Evolutionary conservation across 2,113 vertebrate species (phyloP).

Genomic region (Gymnocephalus cernua): DNA sequence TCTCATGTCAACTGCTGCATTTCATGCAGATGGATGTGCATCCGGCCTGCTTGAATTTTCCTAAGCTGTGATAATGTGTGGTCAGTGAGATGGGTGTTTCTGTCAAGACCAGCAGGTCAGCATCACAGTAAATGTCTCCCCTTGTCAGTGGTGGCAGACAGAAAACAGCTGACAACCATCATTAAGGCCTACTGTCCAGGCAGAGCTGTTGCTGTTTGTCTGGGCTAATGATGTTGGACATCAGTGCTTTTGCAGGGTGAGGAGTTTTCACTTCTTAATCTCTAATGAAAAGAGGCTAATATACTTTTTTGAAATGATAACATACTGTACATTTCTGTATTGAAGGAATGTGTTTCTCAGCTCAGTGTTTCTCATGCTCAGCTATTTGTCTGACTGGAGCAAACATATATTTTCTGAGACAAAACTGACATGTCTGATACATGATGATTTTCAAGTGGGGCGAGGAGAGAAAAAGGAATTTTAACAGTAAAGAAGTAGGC

Average conservation of each 20-base stretch:
- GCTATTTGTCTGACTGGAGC: background rate
- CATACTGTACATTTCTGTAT: background rate
- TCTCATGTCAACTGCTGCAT: conserved; percentile 48
- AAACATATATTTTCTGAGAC: background rate
- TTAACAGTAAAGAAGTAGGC: conserved; percentile 3
- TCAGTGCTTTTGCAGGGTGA: conserved; percentile 20
- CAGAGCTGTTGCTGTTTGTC: conserved; percentile 25
- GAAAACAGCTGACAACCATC: conserved; percentile 64
- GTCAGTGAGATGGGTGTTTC: conserved; percentile 34
- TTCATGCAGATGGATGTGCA: conserved; percentile 51
- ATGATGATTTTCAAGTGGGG: conserved; percentile 12
- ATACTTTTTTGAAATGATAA: conserved; percentile 5
- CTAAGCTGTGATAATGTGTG: conserved; percentile 40
- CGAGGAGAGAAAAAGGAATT: conserved; percentile 24
- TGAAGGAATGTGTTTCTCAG: background rate
- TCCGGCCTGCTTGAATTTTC: conserved; percentile 46
- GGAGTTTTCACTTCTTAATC: background rate
- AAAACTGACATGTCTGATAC: background rate
- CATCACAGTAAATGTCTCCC: conserved; percentile 60
- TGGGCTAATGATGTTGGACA: conserved; percentile 36
- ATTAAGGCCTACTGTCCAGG: conserved; percentile 2
- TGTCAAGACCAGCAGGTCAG: conserved; percentile 60
- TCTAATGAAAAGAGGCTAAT: background rate
- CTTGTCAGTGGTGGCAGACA: conserved; percentile 62
- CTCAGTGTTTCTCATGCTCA: background rate